Percentiles rank a stretch among this genome's conserved stretches.
Conservation (phyloP, 2,888 invertebrate genomes). For the Orthosia incerta region DNA sequence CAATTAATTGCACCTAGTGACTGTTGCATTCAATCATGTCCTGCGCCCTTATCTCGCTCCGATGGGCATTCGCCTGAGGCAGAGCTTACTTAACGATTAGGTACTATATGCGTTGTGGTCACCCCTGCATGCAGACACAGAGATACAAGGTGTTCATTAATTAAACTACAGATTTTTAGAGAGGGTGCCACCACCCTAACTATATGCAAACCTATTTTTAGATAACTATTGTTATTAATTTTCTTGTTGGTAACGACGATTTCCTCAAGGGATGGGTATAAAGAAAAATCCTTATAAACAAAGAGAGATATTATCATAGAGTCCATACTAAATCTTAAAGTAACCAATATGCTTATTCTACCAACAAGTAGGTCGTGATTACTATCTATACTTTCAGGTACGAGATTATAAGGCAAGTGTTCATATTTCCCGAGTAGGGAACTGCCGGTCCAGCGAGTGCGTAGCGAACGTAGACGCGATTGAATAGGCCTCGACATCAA, state of each 20-base stretch:
- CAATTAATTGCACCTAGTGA: not conserved
- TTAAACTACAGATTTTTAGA: not conserved
- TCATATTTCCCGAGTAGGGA: constrained; percentile 40
- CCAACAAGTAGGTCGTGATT: not conserved
- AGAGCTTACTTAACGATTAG: constrained; percentile 46
- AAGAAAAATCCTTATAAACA: not conserved
- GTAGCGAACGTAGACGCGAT: constrained; percentile 55
- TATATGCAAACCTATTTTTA: not conserved
- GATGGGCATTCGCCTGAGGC: constrained; percentile 40
- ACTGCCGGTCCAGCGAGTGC: constrained; percentile 62
- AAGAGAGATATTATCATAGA: not conserved
- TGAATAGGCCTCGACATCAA: constrained; percentile 70
- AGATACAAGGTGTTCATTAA: constrained; percentile 35
- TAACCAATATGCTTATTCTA: not conserved
- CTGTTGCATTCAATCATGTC: constrained; percentile 8
- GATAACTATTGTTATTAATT: not conserved
- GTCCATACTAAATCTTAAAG: not conserved
- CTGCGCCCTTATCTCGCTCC: constrained; percentile 18
- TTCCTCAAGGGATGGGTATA: not conserved
- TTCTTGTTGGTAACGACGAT: not conserved
- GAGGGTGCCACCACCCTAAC: not conserved
- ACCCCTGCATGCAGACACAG: constrained; percentile 28
- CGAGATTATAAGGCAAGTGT: constrained; percentile 43
- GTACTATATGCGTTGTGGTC: constrained; percentile 12
- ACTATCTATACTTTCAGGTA: constrained; percentile 42